Evolutionary conservation across 2,113 vertebrate genomes (phyloP), one percentile per base, ranked within the genome.

Genomic region (Coreoperca whiteheadi): DNA sequence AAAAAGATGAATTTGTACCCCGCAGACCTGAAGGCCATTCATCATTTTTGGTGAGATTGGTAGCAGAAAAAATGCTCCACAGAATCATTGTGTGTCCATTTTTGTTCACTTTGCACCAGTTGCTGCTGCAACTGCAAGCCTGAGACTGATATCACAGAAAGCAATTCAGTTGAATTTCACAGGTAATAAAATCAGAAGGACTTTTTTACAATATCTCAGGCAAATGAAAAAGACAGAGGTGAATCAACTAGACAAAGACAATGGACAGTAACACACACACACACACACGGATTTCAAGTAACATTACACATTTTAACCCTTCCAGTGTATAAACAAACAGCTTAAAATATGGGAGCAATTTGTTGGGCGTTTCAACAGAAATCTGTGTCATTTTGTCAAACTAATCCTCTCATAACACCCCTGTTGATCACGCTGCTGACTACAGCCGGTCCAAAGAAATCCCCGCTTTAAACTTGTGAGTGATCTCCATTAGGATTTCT

Each of bases 281-380:
- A 82, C 25, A 54, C 39, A 34, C 37, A 57, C 1, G 2, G 64
- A 63, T 69, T 88, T 91, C 64, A 91, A 82, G 78, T 84, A 76
- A 84, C 7, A 11, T 23, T 39, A 61, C n/a, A 77, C 64, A 73
- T 68, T 68, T 72, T 32, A 56, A 79, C 53, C 32, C 65, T 82
- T 14, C 57, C 73, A 74, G 50, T 82, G 50, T 65, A 66, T 34
- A 32, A 66, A 73, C 12, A 2, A 61, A 80, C 9, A 32, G 14
- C 0, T 39, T 30, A 37, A 1, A 11, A 51, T 63, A 41, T 7
- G 54, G 57, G 23, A 64, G 53, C 37, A n/a, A 70, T 32, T 68
- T 57, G 15, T 71, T 57, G 28, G 77, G 21, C 1, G 2, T 76
- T 72, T 65, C 3, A 76, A 74, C 46, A 69, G 32, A 41, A 85